Evolutionary conservation across 2,888 invertebrate species (phyloP).

Genomic region (Panopea generosa): DNA sequence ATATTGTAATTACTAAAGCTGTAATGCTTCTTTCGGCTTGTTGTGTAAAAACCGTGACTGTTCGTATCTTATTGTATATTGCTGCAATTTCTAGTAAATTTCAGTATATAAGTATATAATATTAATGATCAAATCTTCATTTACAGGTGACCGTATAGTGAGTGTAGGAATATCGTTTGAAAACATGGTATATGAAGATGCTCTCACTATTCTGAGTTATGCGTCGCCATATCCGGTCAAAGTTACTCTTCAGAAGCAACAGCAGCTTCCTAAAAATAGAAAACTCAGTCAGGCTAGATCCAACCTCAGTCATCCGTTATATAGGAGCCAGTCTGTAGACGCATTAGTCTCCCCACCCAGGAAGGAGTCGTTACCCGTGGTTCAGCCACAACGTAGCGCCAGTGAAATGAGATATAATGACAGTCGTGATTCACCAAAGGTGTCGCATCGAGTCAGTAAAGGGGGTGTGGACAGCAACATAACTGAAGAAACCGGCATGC

Average conservation of each 20-base stretch:
- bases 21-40: no score
- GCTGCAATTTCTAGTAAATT: no score
- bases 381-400: constrained; percentile 70
- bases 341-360: constrained; percentile 89
- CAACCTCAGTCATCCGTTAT: constrained; percentile 91
- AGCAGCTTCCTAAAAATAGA: constrained; percentile 72
- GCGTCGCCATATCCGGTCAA: constrained; percentile 93
- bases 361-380: constrained; percentile 44
- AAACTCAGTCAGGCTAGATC: constrained; percentile 76
- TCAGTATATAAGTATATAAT: no score
- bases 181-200: constrained; percentile 96
- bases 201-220: constrained; percentile 94
- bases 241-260: constrained; percentile 90
- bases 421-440: constrained; percentile 26
- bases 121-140: no score
- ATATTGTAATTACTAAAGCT: no score
- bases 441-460: constrained; percentile 13
- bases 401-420: constrained; percentile 71
- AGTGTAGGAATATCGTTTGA: constrained; percentile 94
- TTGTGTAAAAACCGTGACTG: no score
- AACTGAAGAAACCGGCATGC: constrained; percentile 36
- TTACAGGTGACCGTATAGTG: constrained; percentile 93
- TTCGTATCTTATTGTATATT: no score
- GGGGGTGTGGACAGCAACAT: constrained; percentile 33
- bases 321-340: constrained; percentile 92